Conservation (phyloP, 2,888 invertebrate genomes). For the Zygothrica quintamaculata region DNA sequence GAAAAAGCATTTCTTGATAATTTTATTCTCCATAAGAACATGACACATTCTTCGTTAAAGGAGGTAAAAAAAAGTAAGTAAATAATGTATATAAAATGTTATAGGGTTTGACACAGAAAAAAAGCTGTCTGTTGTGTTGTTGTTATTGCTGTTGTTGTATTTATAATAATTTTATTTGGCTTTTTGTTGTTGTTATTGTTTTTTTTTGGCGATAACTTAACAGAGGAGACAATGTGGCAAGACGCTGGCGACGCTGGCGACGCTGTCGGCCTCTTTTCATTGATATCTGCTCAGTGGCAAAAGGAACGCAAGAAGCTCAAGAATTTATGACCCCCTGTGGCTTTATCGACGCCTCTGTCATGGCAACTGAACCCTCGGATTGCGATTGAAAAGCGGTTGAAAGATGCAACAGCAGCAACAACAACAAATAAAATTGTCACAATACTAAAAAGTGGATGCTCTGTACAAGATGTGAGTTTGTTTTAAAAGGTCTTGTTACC, state of each 20-base stretch:
- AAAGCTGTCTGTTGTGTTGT: slow-evolving; percentile 38
- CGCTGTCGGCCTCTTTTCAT: slow-evolving; percentile 65
- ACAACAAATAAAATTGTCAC: slow-evolving; percentile 46
- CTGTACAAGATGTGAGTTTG: slow-evolving; percentile 22
- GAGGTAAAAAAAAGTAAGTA: slow-evolving; percentile 26
- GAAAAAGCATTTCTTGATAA: slow-evolving; percentile 37
- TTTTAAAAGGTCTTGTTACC: slow-evolving; percentile 41
- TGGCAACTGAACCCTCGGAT: slow-evolving; percentile 46
- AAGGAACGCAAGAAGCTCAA: slow-evolving; percentile 74
- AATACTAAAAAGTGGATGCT: slow-evolving; percentile 41
- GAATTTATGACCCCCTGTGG: slow-evolving; percentile 81
- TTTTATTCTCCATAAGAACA: slow-evolving; percentile 51
- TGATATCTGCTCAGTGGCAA: slow-evolving; percentile 70
- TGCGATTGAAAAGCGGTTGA: slow-evolving; percentile 72
- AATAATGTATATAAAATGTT: slow-evolving; percentile 58
- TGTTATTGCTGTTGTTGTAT: slow-evolving; percentile 37
- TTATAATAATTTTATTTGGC: slow-evolving; percentile 17
- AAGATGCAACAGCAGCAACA: slow-evolving; percentile 49
- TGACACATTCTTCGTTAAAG: slow-evolving; percentile 47
- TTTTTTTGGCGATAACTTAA: slow-evolving; percentile 75
- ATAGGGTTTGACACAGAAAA: slow-evolving; percentile 19
- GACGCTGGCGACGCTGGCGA: slow-evolving; percentile 39
- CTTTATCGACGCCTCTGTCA: slow-evolving; percentile 82
- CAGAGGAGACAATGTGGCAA: slow-evolving; percentile 47
- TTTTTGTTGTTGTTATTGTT: slow-evolving; percentile 33